Base-by-base conservation (phyloP, 2,888 invertebrate species). In the Pterostichus niger region DNA sequence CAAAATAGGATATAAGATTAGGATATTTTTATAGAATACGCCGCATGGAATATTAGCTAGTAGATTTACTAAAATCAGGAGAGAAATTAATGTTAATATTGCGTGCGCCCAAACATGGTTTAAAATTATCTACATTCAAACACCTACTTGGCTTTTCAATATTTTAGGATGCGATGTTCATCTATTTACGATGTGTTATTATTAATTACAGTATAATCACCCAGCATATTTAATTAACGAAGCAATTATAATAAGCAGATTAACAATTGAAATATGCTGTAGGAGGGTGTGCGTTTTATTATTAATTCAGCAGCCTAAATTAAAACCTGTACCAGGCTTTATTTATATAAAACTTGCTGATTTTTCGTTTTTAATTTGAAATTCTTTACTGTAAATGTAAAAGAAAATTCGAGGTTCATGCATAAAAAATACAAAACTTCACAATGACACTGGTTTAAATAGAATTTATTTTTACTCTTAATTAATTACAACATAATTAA, bases 201-300 rank as follows among this genome's bases (percentile, higher is more conserved):
- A 11, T 64, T 64, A 64, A 64, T 64, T 33, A 35, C 33, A n/a
- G 24, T 11, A 9, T 35, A 35, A 35, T 64, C 64, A 13, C n/a
- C n/a, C 0, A n/a, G 35, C 6, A 35, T 33, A 13, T 10, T 64
- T 64, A 33, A 64, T 64, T 64, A 64, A 33, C 35, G 33, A 64
- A 64, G 64, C 35, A 64, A 64, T 64, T 64, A 35, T 64, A 64
- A 64, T 64, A 40, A n/a, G 35, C 64, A 64, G 64, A 64, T 64
- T 13, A 35, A n/a, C 24, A 7, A 13, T 9, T 10, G 7, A 64
- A 64, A 64, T 33, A 49, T 49, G 5, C n/a, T 11, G n/a, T 4
- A n/a, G 31, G 24, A 64, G 64, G 35, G 35, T 64, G 49, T 49
- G 64, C 13, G 64, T 35, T 35, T 31, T 11, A 31, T 64, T 13